Conservation (phyloP, 2,113 vertebrate species). For the Ciconia maguari region DNA sequence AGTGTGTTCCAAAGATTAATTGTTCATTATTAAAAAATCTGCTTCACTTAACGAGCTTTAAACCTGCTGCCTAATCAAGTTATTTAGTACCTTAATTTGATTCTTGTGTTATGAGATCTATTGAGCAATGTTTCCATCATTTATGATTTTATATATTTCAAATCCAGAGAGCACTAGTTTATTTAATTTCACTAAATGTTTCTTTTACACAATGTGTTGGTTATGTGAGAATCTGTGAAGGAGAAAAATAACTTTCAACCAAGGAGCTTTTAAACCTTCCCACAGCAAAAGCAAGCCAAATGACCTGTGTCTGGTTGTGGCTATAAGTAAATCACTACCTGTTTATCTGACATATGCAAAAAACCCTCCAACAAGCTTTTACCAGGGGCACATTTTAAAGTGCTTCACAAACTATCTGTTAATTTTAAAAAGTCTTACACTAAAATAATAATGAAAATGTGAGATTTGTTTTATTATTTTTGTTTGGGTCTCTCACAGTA, state of each 20-base stretch:
- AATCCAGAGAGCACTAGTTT: neutral
- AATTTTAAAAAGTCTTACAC: neutral
- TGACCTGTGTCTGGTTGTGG: neutral
- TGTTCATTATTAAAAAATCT: neutral
- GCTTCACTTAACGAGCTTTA: neutral
- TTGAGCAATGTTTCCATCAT: neutral
- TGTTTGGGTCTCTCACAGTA: neutral
- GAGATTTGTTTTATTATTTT: neutral
- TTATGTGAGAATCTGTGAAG: neutral
- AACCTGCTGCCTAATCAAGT: neutral
- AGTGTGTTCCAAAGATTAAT: neutral
- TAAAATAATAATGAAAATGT: neutral
- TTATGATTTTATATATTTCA: neutral
- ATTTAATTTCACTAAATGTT: neutral
- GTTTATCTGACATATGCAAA: neutral
- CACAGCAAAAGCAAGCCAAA: neutral
- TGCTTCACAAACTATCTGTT: neutral
- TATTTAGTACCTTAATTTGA: neutral
- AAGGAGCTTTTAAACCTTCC: neutral
- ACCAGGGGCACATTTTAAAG: neutral
- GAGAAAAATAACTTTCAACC: neutral
- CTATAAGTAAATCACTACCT: neutral
- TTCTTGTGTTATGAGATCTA: neutral
- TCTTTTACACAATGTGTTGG: neutral
- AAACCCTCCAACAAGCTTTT: rapidly evolving